Conservation (phyloP, 2,797 vertebrate species). For the Pangasius macronema region DNA sequence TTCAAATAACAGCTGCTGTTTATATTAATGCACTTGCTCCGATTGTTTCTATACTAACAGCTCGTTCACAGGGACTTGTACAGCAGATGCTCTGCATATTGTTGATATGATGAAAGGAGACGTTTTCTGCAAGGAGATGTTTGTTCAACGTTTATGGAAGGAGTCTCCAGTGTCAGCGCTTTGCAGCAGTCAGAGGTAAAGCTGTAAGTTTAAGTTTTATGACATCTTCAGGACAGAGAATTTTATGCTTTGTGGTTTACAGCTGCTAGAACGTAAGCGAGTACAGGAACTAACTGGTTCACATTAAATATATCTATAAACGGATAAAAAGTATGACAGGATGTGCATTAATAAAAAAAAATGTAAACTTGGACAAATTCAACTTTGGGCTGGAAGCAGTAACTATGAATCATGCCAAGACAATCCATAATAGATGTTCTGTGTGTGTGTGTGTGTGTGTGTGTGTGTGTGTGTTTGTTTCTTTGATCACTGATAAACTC, state of each 20-base stretch:
- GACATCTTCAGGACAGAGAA: too few relatives aligned
- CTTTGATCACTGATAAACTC: slow-evolving; percentile 41
- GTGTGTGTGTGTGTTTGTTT: slow-evolving; percentile 39
- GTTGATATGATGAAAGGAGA: not conserved
- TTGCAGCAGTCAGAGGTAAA: too few relatives aligned
- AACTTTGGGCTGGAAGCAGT: not conserved
- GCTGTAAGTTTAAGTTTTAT: too few relatives aligned
- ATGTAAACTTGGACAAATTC: not conserved
- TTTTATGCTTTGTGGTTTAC: too few relatives aligned
- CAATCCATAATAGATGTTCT: not conserved
- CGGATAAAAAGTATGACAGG: not conserved
- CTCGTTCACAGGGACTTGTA: not conserved
- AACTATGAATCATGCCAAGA: not conserved
- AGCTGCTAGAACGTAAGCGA: too few relatives aligned
- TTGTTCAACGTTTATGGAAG: not conserved
- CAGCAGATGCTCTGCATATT: not conserved
- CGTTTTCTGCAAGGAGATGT: not conserved
- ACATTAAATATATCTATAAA: not conserved
- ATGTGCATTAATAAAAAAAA: too few relatives aligned
- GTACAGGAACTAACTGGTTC: not conserved
- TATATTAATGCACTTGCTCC: too few relatives aligned
- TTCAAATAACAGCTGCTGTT: too few relatives aligned
- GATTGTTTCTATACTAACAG: too few relatives aligned
- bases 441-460: not conserved
- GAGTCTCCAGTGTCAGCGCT: not conserved